These are phyloP conservation scores for Helobdella robusta DNA, from an alignment of 2,888 invertebrate species.

Conservation along the genomic window DNA sequence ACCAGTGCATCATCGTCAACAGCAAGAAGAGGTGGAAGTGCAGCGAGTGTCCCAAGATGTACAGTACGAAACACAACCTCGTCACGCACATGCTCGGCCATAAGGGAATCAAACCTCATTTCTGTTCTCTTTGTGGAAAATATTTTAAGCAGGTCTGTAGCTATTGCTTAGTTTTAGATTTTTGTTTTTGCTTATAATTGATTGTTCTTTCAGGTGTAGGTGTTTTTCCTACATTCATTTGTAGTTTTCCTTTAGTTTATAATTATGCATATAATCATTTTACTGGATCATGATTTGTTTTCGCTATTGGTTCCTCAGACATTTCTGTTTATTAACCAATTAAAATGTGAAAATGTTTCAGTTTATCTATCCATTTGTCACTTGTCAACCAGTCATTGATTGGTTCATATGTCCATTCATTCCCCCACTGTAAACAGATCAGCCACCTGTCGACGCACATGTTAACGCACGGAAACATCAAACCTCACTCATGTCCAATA, in stretches of 20 bases:
- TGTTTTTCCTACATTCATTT: background rate
- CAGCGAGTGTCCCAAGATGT: constrained; percentile 45
- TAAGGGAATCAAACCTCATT: constrained; percentile 46
- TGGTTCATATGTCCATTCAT: background rate
- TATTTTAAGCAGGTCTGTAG: constrained; percentile 44
- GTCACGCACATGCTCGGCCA: constrained; percentile 48
- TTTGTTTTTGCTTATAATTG: background rate
- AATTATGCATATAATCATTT: too few species aligned
- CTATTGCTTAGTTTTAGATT: background rate
- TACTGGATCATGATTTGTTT: too few species aligned
- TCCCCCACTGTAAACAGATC: constrained; percentile 28
- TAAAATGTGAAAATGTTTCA: background rate
- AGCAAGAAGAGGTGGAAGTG: constrained; percentile 47
- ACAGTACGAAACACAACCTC: constrained; percentile 48
- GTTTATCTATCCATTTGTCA: background rate
- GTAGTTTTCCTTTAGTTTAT: background rate
- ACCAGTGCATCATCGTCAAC: constrained; percentile 43
- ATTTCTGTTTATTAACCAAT: background rate
- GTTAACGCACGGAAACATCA: constrained; percentile 46
- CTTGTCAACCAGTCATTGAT: background rate
- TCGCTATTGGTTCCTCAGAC: background rate
- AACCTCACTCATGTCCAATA: constrained; percentile 44
- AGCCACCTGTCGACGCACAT: constrained; percentile 48
- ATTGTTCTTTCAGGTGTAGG: background rate
- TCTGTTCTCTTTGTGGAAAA: constrained; percentile 47